phyloP scores from a whole-genome alignment of 2,888 invertebrate genomes.

The Hypena proboscidalis region DNA sequence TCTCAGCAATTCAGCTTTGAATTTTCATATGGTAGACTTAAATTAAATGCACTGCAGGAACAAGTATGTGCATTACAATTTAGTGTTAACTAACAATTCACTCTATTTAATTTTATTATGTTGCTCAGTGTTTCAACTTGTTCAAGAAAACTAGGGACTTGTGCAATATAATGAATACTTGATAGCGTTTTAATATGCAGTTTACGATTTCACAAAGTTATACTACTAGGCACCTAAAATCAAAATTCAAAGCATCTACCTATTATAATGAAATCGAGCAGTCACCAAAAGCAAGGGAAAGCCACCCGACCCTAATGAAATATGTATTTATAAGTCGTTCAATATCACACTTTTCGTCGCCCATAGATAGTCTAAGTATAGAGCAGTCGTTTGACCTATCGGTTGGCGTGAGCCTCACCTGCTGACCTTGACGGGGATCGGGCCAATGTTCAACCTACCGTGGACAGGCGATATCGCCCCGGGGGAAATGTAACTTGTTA shows the following conservation, averaged over 20 bases:
- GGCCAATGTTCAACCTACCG: conserved; percentile 17
- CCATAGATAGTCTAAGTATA: conserved; percentile 12
- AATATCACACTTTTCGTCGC: conserved; percentile 8
- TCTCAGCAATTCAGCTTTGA: no score
- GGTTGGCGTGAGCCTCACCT: conserved; percentile 20
- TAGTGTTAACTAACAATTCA: no score
- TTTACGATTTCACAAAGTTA: no score
- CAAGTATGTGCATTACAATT: no score
- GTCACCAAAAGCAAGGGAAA: conserved; percentile 11
- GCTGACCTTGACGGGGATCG: conserved; percentile 23
- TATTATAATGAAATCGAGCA: conserved; percentile 16
- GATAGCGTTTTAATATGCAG: no score
- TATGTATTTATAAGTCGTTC: conserved; percentile 18
- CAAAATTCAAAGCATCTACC: neutral
- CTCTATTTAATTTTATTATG: no score
- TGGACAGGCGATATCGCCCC: conserved; percentile 11
- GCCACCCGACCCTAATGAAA: conserved; percentile 13
- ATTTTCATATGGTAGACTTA: no score
- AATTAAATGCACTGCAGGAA: no score
- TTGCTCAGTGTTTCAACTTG: no score
- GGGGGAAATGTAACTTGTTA: conserved; percentile 11
- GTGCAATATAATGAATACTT: no score
- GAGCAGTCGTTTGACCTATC: conserved; percentile 23
- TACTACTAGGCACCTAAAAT: neutral
- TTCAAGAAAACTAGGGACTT: no score